Conservation (phyloP, 2,888 invertebrate genomes). For the Drepana falcataria region DNA sequence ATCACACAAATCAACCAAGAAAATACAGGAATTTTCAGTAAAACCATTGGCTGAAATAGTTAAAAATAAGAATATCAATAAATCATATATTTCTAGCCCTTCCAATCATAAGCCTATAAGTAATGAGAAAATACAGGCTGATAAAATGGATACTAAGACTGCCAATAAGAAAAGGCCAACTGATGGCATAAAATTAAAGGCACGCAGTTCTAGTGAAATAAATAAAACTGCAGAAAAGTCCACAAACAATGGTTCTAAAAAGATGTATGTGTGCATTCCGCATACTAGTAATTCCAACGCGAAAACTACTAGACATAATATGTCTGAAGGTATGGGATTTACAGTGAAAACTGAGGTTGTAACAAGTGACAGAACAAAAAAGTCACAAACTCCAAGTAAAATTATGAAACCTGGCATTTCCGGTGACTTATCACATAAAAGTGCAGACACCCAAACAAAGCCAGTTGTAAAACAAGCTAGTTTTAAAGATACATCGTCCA, state of each 20-base stretch:
- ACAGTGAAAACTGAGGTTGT: not conserved
- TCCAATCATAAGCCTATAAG: too few relatives aligned
- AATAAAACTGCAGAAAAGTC: not conserved
- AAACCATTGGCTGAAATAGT: not conserved
- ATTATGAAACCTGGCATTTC: not conserved
- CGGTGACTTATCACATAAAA: too few relatives aligned
- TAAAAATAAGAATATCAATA: not conserved
- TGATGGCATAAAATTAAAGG: too few relatives aligned
- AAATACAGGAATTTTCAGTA: not conserved
- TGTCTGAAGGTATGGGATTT: not conserved
- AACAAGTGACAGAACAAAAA: not conserved
- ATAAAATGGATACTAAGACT: too few relatives aligned
- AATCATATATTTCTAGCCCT: not conserved
- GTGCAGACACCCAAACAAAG: not conserved
- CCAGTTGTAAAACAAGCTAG: not conserved
- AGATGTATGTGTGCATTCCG: not conserved
- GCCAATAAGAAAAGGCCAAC: too few relatives aligned
- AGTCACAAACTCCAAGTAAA: not conserved
- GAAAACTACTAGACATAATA: not conserved
- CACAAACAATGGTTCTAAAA: not conserved
- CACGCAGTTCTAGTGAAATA: not conserved
- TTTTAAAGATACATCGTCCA: not conserved
- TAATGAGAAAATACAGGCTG: too few relatives aligned
- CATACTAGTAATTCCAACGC: not conserved
- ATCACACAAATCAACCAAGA: too few relatives aligned